Evolutionary conservation across 2,113 vertebrate species (phyloP), one percentile per base, ranked within the genome.

Genomic region (Oreamnos americanus): DNA sequence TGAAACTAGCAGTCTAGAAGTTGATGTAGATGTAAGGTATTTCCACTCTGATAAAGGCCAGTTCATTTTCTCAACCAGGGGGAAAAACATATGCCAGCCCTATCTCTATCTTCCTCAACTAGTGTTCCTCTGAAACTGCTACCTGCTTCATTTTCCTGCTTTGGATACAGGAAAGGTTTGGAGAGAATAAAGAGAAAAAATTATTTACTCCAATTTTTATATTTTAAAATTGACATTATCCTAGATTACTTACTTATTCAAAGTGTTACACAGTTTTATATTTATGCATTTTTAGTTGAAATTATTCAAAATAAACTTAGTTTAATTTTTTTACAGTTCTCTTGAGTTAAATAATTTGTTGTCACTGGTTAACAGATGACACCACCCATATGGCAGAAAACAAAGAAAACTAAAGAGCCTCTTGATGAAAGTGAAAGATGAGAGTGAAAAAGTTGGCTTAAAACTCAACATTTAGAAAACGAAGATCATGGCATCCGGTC

Each of bases 1-100:
- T 86, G 67, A 88, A 98, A 88, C 55, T 95, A 86, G 91, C 92
- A 97, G 71, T 97, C 87, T 95, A 98, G 64, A 57, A 96, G 57
- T 10, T 74, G 26, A 79, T 79, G 6, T 5, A 81, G 4, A 82
- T 36, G 4, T 7, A 86, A 87, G 47, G 51, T 51, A 85, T 58
- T 57, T 71, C 67, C 15, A 33, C 33, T 88, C 33, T 57, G 30
- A 82, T 25, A 88, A 97, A 85, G 55, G 43, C 5, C 3, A 76
- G 26, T 88, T 96, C 36, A 26, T 79, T 78, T 79, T 94, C 81
- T 60, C 45, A 91, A 58, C 12, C 43, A 91, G 10, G 19, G 30
- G 33, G 28, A 64, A n/a, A 55, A 28, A 11, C 14, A 82, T n/a
- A 26, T 62, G 5, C 14, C 39, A 94, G 25, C 39, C 19, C 58